Percentiles rank a stretch among this genome's conserved stretches.
phyloP scores from a whole-genome alignment of 2,797 vertebrate species.

The Erpetoichthys calabaricus region DNA sequence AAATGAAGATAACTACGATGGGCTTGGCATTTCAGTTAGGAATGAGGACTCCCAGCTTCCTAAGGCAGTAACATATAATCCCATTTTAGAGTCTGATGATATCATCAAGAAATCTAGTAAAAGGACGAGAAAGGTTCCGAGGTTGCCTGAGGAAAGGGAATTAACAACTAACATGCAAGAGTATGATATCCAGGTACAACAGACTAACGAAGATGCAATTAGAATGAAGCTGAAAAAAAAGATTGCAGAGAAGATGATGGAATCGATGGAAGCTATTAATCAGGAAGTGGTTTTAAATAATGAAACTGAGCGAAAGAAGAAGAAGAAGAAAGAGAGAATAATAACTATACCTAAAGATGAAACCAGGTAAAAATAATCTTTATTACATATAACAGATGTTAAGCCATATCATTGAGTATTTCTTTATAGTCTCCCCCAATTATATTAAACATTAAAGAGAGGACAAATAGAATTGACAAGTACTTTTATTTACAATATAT shows the following conservation, averaged over 20 bases:
- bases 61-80: slow-evolving; percentile 27
- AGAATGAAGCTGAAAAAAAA: slow-evolving; percentile 53
- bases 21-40: slow-evolving; percentile 11
- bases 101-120: slow-evolving; percentile 25
- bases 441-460: too few species aligned
- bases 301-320: slow-evolving; percentile 71
- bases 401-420: too few species aligned
- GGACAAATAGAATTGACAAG: too few species aligned
- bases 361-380: slow-evolving; percentile 36
- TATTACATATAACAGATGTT: not conserved
- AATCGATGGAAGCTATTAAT: slow-evolving; percentile 30
- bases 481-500: too few species aligned
- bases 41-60: slow-evolving; percentile 22
- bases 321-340: slow-evolving; percentile 54
- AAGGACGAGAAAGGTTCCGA: slow-evolving; percentile 21
- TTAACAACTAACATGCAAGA: slow-evolving; percentile 49
- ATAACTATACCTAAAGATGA: slow-evolving; percentile 38
- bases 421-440: too few species aligned
- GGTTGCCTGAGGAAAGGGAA: slow-evolving; percentile 38
- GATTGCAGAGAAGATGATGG: slow-evolving; percentile 45
- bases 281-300: slow-evolving; percentile 43
- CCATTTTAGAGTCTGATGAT: slow-evolving; percentile 25
- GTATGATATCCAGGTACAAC: slow-evolving; percentile 64
- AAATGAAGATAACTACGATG: slow-evolving; percentile 24
- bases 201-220: slow-evolving; percentile 57